Evolutionary conservation across 2,888 invertebrate genomes (phyloP), one percentile per base, ranked within the genome.

Genomic region (Pyrrhopygopsis socrates): DNA sequence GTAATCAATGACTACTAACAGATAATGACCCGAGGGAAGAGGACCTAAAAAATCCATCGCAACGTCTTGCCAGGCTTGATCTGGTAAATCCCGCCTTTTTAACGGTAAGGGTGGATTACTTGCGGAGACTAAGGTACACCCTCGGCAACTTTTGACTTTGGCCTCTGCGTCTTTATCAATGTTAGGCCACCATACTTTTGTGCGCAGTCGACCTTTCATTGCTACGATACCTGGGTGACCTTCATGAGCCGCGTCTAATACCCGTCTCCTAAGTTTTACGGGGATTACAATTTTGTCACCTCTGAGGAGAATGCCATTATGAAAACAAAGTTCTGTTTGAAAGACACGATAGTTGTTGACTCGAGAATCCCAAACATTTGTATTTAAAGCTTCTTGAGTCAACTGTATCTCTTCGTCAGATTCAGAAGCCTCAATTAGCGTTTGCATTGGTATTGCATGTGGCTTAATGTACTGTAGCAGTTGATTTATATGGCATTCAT

Each of bases 21-120:
- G 34, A 22, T 67, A 38, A 22, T 67, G n/a, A 34, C 34, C 34
- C 1, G n/a, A 79, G 22, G 89, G 91, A n/a, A 92, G 54, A 13
- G 91, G 92, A 9, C 91, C 91, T 8, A 95, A 24, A 15, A 94
- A 85, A 83, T 95, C 95, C 15, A 95, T 91, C 4, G 93, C 92
- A 9, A 93, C 67, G 20, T 92, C 91, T 0, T 88, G 24, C 92
- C 91, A 92, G 1, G 91, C 82, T 11, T 22, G 81, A 13, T 2
- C 15, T 0, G 91, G 92, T 0, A 91, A 83, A 24, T 91, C 88
- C 0, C 91, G 88, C 2, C 92, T 79, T 54, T 90, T 92, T 86
- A 92, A 82, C 3, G 88, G 83, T 9, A 15, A 34, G 15, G 89
- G 90, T 18, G 80, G 87, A 67, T 75, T 84, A 13, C 90, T 91